phyloP scores from a whole-genome alignment of 2,113 vertebrate species.

The Peromyscus polionotus region DNA sequence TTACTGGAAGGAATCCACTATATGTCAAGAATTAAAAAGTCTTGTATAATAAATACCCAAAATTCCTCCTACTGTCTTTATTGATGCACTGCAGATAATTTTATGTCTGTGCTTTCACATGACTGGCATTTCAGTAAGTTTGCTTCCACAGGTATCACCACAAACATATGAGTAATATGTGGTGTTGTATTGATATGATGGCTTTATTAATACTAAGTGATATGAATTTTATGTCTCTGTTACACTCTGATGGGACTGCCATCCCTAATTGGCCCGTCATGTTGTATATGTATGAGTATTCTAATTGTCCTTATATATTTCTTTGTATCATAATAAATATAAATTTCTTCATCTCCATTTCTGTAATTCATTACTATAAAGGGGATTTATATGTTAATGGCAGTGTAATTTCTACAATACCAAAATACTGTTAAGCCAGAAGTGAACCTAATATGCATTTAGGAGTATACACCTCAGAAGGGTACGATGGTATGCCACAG shows the following conservation, averaged over 20 bases:
- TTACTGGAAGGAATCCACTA: background rate
- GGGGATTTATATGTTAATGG: background rate
- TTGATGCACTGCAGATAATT: background rate
- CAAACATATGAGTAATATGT: background rate
- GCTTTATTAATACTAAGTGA: background rate
- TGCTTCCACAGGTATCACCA: background rate
- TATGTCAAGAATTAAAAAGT: background rate
- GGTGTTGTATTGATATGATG: no score
- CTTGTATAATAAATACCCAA: background rate
- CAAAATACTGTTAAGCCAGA: background rate
- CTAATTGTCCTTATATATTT: background rate
- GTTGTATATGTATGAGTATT: background rate
- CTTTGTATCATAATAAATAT: background rate
- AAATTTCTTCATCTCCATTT: background rate
- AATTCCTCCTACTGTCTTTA: background rate
- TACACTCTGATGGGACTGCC: background rate
- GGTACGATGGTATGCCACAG: fast-evolving
- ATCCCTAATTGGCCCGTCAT: background rate
- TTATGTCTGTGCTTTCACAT: background rate
- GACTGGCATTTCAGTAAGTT: background rate
- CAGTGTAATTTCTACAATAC: background rate
- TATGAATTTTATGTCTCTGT: background rate
- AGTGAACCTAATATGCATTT: background rate
- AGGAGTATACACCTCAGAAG: background rate
- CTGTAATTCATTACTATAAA: background rate